Evolutionary conservation across 1,140 invertebrate species (phyloP).

Genomic region (Leptinotarsa undecemlineata): DNA sequence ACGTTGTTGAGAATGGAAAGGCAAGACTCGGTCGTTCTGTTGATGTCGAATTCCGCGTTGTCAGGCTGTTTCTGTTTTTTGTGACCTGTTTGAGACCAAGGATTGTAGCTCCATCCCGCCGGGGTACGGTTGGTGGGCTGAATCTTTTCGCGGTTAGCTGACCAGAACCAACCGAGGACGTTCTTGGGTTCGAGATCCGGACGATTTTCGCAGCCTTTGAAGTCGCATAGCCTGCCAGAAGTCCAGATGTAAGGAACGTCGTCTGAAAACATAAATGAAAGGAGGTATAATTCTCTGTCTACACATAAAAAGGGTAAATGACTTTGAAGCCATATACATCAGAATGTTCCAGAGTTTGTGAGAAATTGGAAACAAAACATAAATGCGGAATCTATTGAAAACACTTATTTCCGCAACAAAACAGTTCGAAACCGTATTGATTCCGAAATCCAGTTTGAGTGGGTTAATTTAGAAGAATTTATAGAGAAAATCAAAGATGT

Average conservation of each 20-base stretch:
- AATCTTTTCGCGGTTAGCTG: slow-evolving; percentile 85
- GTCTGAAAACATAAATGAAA: slow-evolving; percentile 59
- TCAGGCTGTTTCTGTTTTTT: slow-evolving; percentile 86
- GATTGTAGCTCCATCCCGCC: slow-evolving; percentile 75
- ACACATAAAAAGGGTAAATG: too few species aligned
- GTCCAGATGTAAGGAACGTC: slow-evolving; percentile 94
- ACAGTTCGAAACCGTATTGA: too few species aligned
- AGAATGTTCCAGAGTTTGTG: too few species aligned
- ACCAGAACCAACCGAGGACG: slow-evolving; percentile 91
- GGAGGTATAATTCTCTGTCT: too few species aligned
- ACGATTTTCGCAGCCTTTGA: slow-evolving; percentile 87
- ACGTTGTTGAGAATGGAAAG: slow-evolving; percentile 86
- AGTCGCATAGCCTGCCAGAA: slow-evolving; percentile 86
- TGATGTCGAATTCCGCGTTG: slow-evolving; percentile 90
- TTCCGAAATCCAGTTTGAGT: too few species aligned
- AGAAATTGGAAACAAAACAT: too few species aligned
- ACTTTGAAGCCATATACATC: too few species aligned
- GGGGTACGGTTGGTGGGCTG: slow-evolving; percentile 77
- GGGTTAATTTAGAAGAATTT: too few species aligned
- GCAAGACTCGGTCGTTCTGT: slow-evolving; percentile 79
- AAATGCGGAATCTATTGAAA: too few species aligned
- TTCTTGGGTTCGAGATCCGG: slow-evolving; percentile 84
- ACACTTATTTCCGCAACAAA: too few species aligned
- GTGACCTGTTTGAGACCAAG: slow-evolving; percentile 88
- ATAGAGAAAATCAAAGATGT: too few species aligned